Conservation (phyloP, 2,888 invertebrate species). For the Calephelis perditalis region DNA sequence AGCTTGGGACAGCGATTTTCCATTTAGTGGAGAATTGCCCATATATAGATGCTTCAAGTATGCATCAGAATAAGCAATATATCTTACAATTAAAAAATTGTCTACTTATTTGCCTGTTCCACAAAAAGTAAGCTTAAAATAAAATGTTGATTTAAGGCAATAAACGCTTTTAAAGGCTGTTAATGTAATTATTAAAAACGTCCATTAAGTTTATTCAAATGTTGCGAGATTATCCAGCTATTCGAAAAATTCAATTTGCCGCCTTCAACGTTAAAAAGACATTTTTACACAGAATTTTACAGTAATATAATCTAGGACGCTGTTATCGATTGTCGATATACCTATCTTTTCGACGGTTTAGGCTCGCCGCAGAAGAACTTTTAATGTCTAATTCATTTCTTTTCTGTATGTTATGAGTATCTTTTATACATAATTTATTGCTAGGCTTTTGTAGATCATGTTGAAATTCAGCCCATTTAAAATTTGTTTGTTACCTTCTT, state of each 20-base stretch:
- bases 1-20: too few species aligned
- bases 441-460: too few species aligned
- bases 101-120: too few species aligned
- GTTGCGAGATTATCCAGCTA: conserved; percentile 2
- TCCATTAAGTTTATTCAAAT: conserved; percentile 4
- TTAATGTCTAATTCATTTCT: neutral
- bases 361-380: neutral
- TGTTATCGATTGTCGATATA: conserved; percentile 8
- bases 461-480: too few species aligned
- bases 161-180: conserved; percentile 6
- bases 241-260: conserved; percentile 10
- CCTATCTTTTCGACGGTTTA: neutral
- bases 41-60: too few species aligned
- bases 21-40: too few species aligned
- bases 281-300: conserved; percentile 5
- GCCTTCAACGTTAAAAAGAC: conserved; percentile 6
- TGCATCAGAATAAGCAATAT: too few species aligned
- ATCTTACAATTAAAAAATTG: too few species aligned
- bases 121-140: too few species aligned
- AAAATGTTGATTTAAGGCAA: neutral
- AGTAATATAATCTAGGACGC: neutral
- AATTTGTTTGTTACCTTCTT: too few species aligned
- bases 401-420: neutral
- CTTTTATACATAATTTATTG: too few species aligned
- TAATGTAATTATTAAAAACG: conserved; percentile 5